Conservation (phyloP, 2,888 invertebrate genomes). For the Lochmaea capreae region DNA sequence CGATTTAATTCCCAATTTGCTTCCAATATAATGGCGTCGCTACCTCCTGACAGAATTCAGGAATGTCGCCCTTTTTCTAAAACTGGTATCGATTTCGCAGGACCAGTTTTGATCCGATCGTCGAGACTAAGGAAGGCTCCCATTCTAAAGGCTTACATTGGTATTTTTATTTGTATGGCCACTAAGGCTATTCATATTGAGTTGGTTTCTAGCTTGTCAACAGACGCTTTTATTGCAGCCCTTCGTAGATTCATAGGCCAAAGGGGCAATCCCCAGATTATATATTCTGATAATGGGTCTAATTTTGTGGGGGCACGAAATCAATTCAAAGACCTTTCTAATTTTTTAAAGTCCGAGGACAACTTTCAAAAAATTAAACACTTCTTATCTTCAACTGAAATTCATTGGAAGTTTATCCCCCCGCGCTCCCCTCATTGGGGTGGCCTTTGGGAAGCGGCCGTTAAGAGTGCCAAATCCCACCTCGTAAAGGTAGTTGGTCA, state of each 20-base stretch:
- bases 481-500: background rate
- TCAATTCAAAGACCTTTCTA: background rate
- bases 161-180: constrained; percentile 29
- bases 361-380: background rate
- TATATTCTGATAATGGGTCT: constrained; percentile 32
- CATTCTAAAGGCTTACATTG: background rate
- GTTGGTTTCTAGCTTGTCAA: constrained; percentile 25
- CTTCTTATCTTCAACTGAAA: background rate
- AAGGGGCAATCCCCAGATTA: constrained; percentile 27
- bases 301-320: constrained; percentile 27
- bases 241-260: constrained; percentile 33
- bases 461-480: constrained; percentile 2
- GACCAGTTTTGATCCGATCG: constrained; percentile 24
- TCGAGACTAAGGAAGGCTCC: constrained; percentile 2
- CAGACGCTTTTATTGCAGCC: constrained; percentile 21
- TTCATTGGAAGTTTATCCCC: constrained; percentile 7
- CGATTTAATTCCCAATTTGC: background rate
- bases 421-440: constrained; percentile 5
- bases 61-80: background rate
- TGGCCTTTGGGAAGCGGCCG: no score
- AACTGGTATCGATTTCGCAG: constrained; percentile 24
- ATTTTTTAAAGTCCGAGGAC: no score
- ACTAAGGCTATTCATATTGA: constrained; percentile 31
- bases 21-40: constrained; percentile 4
- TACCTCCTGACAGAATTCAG: no score